These are phyloP conservation scores for Piliocolobus tephrosceles DNA, from an alignment of 2,113 vertebrate genomes.

Conservation along the genomic window DNA sequence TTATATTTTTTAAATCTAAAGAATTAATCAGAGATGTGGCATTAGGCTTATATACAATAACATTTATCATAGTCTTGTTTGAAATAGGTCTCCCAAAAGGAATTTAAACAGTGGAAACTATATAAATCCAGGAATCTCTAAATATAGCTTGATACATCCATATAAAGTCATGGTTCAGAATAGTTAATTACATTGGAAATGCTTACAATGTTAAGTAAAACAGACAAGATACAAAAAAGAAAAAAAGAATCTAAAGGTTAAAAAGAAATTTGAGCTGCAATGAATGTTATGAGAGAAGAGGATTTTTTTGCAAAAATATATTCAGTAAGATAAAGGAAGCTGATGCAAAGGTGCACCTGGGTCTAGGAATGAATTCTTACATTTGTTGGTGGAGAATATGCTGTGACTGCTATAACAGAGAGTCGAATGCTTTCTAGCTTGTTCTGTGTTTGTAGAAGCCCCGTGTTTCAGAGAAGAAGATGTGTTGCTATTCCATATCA, in stretches of 20 bases:
- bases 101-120: conserved; percentile 33
- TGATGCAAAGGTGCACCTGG: neutral
- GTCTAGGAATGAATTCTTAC: neutral
- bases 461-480: neutral
- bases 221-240: neutral
- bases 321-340: neutral
- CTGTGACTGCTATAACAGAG: neutral
- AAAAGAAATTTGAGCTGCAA: neutral
- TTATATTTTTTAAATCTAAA: neutral
- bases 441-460: neutral
- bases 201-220: neutral
- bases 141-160: neutral
- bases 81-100: neutral
- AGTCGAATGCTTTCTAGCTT: neutral
- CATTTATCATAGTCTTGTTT: neutral
- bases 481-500: neutral
- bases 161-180: conserved; percentile 9
- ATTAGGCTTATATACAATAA: neutral
- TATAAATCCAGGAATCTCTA: conserved; percentile 2
- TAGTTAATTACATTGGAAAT: neutral
- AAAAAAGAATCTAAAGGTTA: neutral
- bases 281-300: neutral
- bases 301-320: conserved; percentile 2
- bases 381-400: neutral
- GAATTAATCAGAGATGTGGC: neutral